Evolutionary conservation across 2,797 vertebrate species (phyloP).

Genomic region (Gobio occitaniae): DNA sequence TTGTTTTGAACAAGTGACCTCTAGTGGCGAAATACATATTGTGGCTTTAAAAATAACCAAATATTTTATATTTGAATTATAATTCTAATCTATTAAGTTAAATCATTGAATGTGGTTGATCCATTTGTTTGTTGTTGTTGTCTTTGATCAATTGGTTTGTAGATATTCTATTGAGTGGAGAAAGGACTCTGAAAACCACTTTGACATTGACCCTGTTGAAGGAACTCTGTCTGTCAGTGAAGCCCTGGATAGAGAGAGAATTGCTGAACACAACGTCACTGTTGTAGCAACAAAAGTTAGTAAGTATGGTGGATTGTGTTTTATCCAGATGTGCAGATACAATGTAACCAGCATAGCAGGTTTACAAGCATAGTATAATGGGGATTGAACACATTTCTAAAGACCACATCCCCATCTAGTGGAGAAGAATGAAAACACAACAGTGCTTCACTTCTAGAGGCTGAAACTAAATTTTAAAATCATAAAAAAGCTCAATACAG

Average conservation of each 20-base stretch:
- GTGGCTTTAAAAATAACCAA: background rate
- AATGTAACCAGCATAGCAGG: background rate
- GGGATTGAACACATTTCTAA: slow-evolving; percentile 2
- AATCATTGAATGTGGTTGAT: background rate
- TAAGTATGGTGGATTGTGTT: slow-evolving; percentile 81
- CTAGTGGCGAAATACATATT: too few relatives aligned
- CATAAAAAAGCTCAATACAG: background rate
- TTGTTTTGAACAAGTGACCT: too few relatives aligned
- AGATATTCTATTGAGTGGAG: slow-evolving; percentile 92
- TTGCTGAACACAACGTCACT: slow-evolving; percentile 87
- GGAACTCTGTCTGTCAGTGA: slow-evolving; percentile 90
- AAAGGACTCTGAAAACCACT: slow-evolving; percentile 84
- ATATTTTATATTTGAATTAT: background rate
- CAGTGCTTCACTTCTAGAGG: background rate
- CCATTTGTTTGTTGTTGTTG: background rate
- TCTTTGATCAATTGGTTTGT: slow-evolving; percentile 26
- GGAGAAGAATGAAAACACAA: slow-evolving; percentile 34
- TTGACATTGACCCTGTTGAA: slow-evolving; percentile 88
- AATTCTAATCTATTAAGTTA: background rate
- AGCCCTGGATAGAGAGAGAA: slow-evolving; percentile 89
- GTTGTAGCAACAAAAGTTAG: slow-evolving; percentile 94
- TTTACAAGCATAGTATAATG: background rate
- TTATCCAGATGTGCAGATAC: slow-evolving; percentile 16
- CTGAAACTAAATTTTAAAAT: background rate
- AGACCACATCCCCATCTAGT: slow-evolving; percentile 64